Base-by-base conservation (phyloP, 1,140 invertebrate genomes). In the Pogonomyrmex californicus region DNA sequence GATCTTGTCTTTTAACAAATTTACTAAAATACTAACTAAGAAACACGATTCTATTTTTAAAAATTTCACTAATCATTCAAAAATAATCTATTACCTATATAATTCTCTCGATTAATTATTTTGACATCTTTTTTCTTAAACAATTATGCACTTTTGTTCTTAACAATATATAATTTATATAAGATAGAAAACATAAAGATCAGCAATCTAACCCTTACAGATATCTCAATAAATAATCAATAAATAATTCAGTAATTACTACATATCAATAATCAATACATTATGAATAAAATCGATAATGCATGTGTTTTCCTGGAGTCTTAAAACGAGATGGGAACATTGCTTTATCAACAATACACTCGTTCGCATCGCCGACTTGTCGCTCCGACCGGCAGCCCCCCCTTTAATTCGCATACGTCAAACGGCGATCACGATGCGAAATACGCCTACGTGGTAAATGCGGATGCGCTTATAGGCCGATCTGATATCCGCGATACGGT, bases 401-500 rank as follows among this genome's bases (percentile, higher is more conserved):
- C 30, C n/a, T 60, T 23, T 33, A 30, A 23, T 49, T 23, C 41
- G 44, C 23, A 56, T 38, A 23, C 30, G 10, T 47, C 33, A n/a
- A 23, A 33, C 56, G 70, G 30, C 30, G 56, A 70, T 73, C 54
- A 10, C 66, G 66, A n/a, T 12, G 54, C 23, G 23, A 23, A 66
- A 49, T 41, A 49, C 33, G 33, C 41, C 30, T 49, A 41, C 44
- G 68, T 17, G 36, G 54, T 44, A 83, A 60, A 73, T 38, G 44
- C 17, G 17, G 38, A 73, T 70, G 78, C 63, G 51, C 79, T 73
- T 38, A 14, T 23, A 7, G 79, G 33, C n/a, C 41, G 68, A 75
- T 60, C 79, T 73, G 66, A 75, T 62, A 75, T 73, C 54, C 68
- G 17, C 41, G 66, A 73, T 73, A 73, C 41, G 68, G 54, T 54